Evolutionary conservation across 2,888 invertebrate genomes (phyloP).

Genomic region (Drosophila helvetica): DNA sequence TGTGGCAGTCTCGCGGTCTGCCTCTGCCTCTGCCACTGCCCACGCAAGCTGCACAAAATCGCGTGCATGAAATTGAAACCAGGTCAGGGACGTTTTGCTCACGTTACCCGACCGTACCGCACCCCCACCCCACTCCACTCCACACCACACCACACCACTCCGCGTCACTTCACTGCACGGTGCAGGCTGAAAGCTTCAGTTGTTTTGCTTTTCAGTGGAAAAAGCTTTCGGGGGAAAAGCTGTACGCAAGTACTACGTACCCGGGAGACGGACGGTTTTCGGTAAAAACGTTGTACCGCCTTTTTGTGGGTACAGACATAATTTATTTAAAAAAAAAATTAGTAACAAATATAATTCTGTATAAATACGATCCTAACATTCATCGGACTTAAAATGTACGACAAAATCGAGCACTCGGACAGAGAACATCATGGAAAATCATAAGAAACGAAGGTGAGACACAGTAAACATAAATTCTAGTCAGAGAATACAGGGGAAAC

Average conservation of each 20-base stretch:
- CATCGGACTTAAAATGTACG: slow-evolving; percentile 69
- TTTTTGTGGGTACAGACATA: slow-evolving; percentile 55
- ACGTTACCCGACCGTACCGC: slow-evolving; percentile 55
- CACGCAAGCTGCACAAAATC: slow-evolving; percentile 73
- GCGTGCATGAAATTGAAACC: slow-evolving; percentile 72
- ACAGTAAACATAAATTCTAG: slow-evolving; percentile 46
- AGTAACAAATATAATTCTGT: slow-evolving; percentile 76
- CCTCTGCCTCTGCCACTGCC: slow-evolving; percentile 58
- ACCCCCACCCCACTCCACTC: slow-evolving; percentile 5
- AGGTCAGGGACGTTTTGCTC: slow-evolving; percentile 84
- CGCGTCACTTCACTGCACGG: slow-evolving; percentile 17
- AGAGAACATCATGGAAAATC: slow-evolving; percentile 44
- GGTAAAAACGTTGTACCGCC: slow-evolving; percentile 12
- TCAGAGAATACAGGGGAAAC: slow-evolving; percentile 23
- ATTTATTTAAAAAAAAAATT: slow-evolving; percentile 58
- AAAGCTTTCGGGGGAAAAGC: slow-evolving; percentile 8
- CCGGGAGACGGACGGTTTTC: neutral
- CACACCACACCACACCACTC: slow-evolving; percentile 10
- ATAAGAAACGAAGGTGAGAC: slow-evolving; percentile 47
- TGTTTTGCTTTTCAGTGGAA: neutral
- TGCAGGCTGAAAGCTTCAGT: slow-evolving; percentile 26
- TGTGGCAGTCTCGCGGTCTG: slow-evolving; percentile 45
- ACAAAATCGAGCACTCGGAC: slow-evolving; percentile 76
- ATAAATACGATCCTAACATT: slow-evolving; percentile 76
- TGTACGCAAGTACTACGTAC: neutral